Conservation (phyloP, 2,113 vertebrate species). For the Gobio gobio region DNA sequence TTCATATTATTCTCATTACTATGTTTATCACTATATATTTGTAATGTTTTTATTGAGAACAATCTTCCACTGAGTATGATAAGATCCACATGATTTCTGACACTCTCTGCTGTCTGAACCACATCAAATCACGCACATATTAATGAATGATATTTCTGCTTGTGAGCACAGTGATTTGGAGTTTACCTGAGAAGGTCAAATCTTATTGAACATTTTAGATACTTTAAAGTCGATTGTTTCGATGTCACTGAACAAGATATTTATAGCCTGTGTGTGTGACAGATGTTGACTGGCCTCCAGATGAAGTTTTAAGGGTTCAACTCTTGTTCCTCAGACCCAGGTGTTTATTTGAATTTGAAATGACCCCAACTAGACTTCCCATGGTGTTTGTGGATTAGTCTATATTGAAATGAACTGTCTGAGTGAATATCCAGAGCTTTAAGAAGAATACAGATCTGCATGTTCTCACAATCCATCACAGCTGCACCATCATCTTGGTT, state of each 20-base stretch:
- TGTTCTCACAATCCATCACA: constrained; percentile 11
- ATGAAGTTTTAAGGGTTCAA: background rate
- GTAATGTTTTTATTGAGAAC: constrained; percentile 5
- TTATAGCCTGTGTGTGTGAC: background rate
- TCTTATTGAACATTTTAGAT: constrained; percentile 17
- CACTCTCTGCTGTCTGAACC: background rate
- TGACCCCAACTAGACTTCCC: background rate
- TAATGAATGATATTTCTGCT: background rate
- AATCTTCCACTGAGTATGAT: constrained; percentile 2
- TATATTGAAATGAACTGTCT: background rate
- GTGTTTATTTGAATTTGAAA: no score
- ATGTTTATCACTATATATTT: constrained; percentile 17
- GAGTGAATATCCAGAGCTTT: constrained; percentile 16
- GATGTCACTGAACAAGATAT: constrained; percentile 13
- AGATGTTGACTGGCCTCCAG: constrained; percentile 9
- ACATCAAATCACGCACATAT: background rate
- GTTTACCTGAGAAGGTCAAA: background rate
- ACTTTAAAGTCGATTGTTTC: background rate
- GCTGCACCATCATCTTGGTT: constrained; percentile 12
- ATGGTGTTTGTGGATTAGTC: constrained; percentile 9
- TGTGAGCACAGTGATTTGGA: background rate
- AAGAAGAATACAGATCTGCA: background rate
- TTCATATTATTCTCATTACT: constrained; percentile 18
- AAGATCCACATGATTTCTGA: background rate
- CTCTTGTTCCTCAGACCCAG: background rate